Conservation (phyloP, 2,797 vertebrate species). For the Nyctibius grandis region DNA sequence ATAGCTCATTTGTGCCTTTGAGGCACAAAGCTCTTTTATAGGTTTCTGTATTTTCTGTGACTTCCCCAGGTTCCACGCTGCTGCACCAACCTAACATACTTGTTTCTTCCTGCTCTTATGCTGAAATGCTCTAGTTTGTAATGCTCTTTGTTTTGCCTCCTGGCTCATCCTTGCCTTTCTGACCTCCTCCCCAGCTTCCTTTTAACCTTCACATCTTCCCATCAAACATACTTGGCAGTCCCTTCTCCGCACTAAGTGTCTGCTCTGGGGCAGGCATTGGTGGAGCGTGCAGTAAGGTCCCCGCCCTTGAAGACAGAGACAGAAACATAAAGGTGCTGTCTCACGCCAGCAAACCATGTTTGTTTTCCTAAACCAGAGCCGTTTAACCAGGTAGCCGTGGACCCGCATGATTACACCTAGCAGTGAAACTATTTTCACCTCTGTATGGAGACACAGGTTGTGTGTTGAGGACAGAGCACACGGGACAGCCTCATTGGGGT, state of each 20-base stretch:
- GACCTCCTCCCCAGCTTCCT: background rate
- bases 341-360: background rate
- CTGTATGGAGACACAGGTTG: background rate
- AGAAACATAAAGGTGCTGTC: background rate
- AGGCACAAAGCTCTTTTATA: background rate
- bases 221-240: background rate
- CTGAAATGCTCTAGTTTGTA: background rate
- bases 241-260: background rate
- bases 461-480: background rate
- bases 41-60: background rate
- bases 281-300: background rate
- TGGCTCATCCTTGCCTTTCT: background rate
- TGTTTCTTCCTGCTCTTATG: background rate
- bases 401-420: background rate
- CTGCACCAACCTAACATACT: background rate
- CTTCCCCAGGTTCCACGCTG: background rate
- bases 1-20: too few relatives aligned
- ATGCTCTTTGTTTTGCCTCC: background rate
- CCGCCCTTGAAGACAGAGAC: background rate
- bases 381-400: background rate
- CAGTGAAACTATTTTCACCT: background rate
- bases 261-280: background rate
- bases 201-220: background rate
- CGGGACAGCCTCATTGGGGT: background rate
- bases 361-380: background rate